phyloP scores from a whole-genome alignment of 2,888 invertebrate species.

The Drosophila quasianomalipes region DNA sequence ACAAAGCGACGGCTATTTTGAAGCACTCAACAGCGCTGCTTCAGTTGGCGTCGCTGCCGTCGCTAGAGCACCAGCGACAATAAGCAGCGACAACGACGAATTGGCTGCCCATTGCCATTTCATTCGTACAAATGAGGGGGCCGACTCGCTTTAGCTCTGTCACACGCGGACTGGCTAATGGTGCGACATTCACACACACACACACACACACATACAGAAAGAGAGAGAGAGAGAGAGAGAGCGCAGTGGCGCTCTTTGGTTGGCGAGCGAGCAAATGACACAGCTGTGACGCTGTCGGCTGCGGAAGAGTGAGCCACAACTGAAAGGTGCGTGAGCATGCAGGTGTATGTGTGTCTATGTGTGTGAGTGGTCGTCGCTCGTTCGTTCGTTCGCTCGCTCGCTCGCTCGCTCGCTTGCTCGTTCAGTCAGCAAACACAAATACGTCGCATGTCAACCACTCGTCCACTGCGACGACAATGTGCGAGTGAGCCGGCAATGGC shows the following conservation, averaged over 20 bases:
- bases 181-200: constrained; percentile 53
- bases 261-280: constrained; percentile 71
- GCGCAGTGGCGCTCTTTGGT: constrained; percentile 57
- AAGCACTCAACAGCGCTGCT: constrained; percentile 38
- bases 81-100: constrained; percentile 65
- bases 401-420: constrained; percentile 38
- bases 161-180: constrained; percentile 78
- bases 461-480: constrained; percentile 80
- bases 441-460: constrained; percentile 82
- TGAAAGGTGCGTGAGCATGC: constrained; percentile 37
- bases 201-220: constrained; percentile 25
- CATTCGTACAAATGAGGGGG: constrained; percentile 66
- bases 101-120: constrained; percentile 77
- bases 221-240: constrained; percentile 46
- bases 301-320: constrained; percentile 29
- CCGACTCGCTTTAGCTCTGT: constrained; percentile 81
- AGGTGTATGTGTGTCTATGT: constrained; percentile 52
- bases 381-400: constrained; percentile 29
- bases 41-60: constrained; percentile 41
- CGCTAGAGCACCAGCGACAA: constrained; percentile 39
- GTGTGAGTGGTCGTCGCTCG: constrained; percentile 30
- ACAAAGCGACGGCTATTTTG: constrained; percentile 60
- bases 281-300: constrained; percentile 52
- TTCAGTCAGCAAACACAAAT: constrained; percentile 77
- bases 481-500: constrained; percentile 55